These are phyloP conservation scores for Drosophila erecta DNA, from an alignment of 1,140 invertebrate genomes.

Conservation along the genomic window DNA sequence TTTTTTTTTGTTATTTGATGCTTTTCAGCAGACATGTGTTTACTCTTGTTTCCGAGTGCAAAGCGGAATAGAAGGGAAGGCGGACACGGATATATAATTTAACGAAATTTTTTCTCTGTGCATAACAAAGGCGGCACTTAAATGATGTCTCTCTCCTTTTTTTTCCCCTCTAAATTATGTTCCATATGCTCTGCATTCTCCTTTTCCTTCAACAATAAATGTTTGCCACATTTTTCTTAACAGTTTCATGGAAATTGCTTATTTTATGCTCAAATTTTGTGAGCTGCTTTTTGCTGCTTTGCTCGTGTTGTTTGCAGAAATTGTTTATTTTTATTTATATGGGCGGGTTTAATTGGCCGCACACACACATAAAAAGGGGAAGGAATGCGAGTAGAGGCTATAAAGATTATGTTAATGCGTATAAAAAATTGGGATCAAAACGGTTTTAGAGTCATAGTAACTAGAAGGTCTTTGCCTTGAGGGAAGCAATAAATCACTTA, in stretches of 20 bases:
- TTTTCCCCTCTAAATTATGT: constrained; percentile 62
- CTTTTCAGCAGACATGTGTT: constrained; percentile 72
- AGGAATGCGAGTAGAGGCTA: constrained; percentile 20
- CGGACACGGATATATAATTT: constrained; percentile 26
- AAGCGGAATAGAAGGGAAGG: neutral
- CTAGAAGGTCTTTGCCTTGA: constrained; percentile 8
- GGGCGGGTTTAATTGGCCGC: constrained; percentile 70
- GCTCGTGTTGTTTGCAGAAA: constrained; percentile 52
- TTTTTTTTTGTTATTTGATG: constrained; percentile 51
- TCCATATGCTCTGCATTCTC: constrained; percentile 39
- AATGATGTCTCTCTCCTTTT: constrained; percentile 52
- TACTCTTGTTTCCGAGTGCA: constrained; percentile 65
- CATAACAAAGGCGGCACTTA: constrained; percentile 69
- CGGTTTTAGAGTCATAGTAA: constrained; percentile 23
- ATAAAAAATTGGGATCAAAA: constrained; percentile 31
- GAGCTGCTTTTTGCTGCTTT: constrained; percentile 5
- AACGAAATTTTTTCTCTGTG: constrained; percentile 45
- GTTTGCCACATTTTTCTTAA: constrained; percentile 70
- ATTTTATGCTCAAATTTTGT: constrained; percentile 66
- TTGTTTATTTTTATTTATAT: constrained; percentile 79
- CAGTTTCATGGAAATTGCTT: constrained; percentile 78
- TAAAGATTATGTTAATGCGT: constrained; percentile 59
- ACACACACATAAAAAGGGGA: constrained; percentile 37
- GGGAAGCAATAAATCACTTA: constrained; percentile 30
- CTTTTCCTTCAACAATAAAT: constrained; percentile 55